A percentile compares a stretch with the other conserved stretches of the same genome.
These are phyloP conservation scores for Zaprionus lachaisei DNA, from an alignment of 1,140 invertebrate species.

Conservation along the genomic window DNA sequence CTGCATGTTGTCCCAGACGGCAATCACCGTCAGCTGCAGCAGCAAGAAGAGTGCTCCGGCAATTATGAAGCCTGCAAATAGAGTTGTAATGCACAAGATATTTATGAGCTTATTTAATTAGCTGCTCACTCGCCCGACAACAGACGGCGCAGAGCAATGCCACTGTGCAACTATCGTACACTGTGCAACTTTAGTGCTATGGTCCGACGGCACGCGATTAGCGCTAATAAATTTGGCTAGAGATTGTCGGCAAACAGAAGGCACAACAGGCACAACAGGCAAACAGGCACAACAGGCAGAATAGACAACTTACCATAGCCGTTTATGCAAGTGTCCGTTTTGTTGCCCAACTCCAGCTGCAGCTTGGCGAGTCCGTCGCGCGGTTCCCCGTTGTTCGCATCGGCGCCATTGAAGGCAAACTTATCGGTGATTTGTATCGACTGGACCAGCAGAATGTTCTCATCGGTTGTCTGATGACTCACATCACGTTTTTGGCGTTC, in stretches of 20 bases:
- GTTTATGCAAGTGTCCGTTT: conserved; percentile 81
- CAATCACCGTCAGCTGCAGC: conserved; percentile 81
- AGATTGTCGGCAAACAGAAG: conserved; percentile 3
- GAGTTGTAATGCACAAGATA: conserved; percentile 65
- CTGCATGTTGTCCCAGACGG: conserved; percentile 85
- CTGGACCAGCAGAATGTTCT: conserved; percentile 95
- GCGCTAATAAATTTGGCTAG: conserved; percentile 71
- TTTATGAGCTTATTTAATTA: conserved; percentile 80
- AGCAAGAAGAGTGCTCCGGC: conserved; percentile 80
- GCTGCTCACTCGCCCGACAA: conserved; percentile 71
- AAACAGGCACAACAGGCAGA: neutral
- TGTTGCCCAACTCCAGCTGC: conserved; percentile 75
- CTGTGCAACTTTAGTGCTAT: conserved; percentile 34
- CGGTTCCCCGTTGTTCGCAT: conserved; percentile 50
- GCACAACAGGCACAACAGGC: neutral
- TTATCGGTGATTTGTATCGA: conserved; percentile 97
- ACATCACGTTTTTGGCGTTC: conserved; percentile 82
- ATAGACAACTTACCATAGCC: conserved; percentile 76
- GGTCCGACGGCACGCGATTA: conserved; percentile 72
- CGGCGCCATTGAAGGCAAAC: conserved; percentile 91
- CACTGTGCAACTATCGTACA: neutral
- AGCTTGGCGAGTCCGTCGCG: conserved; percentile 72
- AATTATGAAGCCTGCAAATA: conserved; percentile 80
- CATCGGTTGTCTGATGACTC: conserved; percentile 86
- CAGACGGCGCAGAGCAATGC: neutral